Conservation (phyloP, 2,797 vertebrate species). For the Propithecus perrieri region DNA sequence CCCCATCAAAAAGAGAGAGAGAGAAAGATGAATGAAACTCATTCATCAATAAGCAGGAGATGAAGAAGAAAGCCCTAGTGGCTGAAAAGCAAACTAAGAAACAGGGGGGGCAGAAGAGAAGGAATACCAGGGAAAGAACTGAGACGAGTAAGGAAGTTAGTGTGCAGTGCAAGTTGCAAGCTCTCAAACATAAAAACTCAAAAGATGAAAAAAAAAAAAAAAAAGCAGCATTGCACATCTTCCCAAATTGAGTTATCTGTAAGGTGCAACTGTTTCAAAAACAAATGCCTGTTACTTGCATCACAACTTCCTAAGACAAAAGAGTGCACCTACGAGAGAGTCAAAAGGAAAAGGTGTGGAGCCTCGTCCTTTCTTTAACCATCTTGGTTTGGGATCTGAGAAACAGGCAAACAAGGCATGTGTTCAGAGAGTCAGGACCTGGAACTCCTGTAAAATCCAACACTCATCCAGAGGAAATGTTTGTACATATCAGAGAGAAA, state of each 20-base stretch:
- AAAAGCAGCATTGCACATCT: not conserved
- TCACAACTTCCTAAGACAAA: not conserved
- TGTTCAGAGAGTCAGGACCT: not conserved
- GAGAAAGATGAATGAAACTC: constrained; percentile 89
- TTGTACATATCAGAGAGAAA: not conserved
- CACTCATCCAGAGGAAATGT: not conserved
- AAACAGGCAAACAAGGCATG: not conserved
- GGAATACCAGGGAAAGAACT: not conserved
- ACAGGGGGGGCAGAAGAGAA: constrained; percentile 64
- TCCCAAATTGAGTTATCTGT: not conserved
- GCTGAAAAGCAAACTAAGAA: constrained; percentile 80
- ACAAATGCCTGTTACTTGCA: too few relatives aligned
- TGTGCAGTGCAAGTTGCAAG: not conserved
- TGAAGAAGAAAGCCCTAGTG: constrained; percentile 77
- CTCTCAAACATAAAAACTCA: not conserved
- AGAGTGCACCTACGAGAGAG: not conserved
- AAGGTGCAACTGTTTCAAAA: not conserved
- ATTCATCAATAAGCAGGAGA: constrained; percentile 87
- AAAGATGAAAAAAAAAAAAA: not conserved
- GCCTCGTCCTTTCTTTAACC: not conserved
- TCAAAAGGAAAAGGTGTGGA: not conserved
- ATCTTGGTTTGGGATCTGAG: not conserved
- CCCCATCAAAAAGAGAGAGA: constrained; percentile 6
- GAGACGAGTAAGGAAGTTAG: not conserved
- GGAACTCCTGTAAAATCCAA: not conserved